Conservation (phyloP, 2,888 invertebrate species). For the Eristalinus aeneus region DNA sequence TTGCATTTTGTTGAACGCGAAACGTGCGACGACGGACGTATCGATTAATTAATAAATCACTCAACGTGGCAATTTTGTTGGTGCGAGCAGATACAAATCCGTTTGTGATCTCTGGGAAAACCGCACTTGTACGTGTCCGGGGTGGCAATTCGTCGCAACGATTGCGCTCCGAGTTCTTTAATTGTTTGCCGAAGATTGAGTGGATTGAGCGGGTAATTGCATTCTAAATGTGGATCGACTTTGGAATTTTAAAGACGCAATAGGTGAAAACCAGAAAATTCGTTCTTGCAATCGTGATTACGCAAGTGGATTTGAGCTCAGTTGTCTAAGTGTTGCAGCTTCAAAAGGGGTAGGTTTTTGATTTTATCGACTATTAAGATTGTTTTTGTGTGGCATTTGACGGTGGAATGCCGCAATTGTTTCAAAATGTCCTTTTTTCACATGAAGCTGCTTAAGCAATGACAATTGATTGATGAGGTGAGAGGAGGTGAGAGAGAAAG, state of each 20-base stretch:
- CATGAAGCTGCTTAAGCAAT: too few relatives aligned
- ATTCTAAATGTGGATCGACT: conserved; percentile 10
- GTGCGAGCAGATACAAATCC: conserved; percentile 21
- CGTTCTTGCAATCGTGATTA: neutral
- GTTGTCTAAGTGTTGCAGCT: neutral
- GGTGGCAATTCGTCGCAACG: neutral
- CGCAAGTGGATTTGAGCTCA: conserved; percentile 6
- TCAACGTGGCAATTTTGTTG: conserved; percentile 41
- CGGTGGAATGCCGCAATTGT: neutral
- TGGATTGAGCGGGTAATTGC: conserved; percentile 15
- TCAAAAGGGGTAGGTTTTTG: neutral
- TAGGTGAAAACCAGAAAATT: conserved; percentile 17
- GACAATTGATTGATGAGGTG: neutral
- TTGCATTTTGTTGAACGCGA: neutral
- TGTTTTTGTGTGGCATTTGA: neutral
- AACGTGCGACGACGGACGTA: conserved; percentile 32
- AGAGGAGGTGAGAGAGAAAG: too few relatives aligned
- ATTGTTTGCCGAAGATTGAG: conserved; percentile 36
- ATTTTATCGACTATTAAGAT: neutral
- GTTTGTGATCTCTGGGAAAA: conserved; percentile 56
- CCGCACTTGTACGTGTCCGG: conserved; percentile 60
- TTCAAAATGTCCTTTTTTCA: neutral
- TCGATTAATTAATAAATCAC: conserved; percentile 42
- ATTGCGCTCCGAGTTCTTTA: conserved; percentile 21
- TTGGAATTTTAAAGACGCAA: conserved; percentile 13